Evolutionary conservation across 2,888 invertebrate genomes (phyloP), one percentile per base, ranked within the genome.

Genomic region (Clanis bilineata): DNA sequence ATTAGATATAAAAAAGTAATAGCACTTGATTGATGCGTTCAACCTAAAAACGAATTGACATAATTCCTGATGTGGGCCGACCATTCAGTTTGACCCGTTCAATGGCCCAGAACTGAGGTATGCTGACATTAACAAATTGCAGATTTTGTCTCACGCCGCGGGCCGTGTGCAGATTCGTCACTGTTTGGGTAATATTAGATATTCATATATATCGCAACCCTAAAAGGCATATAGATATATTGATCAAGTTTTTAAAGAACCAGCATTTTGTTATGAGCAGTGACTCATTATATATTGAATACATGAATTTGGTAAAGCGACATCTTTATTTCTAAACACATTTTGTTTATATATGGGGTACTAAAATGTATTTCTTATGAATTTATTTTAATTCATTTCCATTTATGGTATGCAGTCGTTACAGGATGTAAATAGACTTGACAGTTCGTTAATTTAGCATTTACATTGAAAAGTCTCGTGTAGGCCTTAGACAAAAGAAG

Each of bases 51-150:
- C 39, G 39, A 25, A 39, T 58, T 58, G 58, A 58, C 58, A 58
- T 58, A 58, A 58, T 58, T 58, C 47, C 51, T 58, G 58, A 58
- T 58, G 58, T 51, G 47, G 39, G 51, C 47, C 58, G 51, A 10
- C 51, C 39, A 38, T 56, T 56, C 23, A 45, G 44, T 32, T 38
- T 59, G 56, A 59, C 55, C 56, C 56, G 55, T 59, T 44, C 59
- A 59, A 59, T 59, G 59, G 56, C 55, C 59, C 59, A 59, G 59
- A 59, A 59, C 32, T 59, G 36, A 59, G 59, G 56, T 43, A 56
- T 43, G 55, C 55, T 56, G 55, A 58, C 58, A 58, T 58, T 58
- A 58, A 58, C 55, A 59, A 55, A 56, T 56, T 55, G 45, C 59
- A 45, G 55, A 59, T 56, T 39, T 41, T 56, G 41, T 41, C 41